A percentile compares a stretch with the other conserved stretches of the same genome.
phyloP scores from a whole-genome alignment of 2,888 invertebrate species.

The Fragum sueziense region DNA sequence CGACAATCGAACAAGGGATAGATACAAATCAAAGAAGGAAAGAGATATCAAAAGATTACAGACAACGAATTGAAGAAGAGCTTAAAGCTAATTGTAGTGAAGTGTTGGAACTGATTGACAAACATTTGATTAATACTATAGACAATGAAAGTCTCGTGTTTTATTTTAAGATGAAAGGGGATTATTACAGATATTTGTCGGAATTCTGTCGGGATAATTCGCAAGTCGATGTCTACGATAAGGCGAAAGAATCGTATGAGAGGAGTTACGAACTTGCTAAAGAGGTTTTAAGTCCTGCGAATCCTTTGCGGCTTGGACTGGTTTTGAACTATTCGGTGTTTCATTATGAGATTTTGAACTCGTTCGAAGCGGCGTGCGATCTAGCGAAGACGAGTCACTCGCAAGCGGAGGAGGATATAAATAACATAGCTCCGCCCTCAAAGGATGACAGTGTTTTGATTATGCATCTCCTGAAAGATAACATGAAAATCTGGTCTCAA shows the following conservation, averaged over 20 bases:
- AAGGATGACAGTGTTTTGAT: constrained; percentile 40
- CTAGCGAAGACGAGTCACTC: constrained; percentile 28
- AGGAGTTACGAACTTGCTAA: constrained; percentile 26
- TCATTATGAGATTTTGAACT: constrained; percentile 46
- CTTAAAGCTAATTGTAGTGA: constrained; percentile 40
- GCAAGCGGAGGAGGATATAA: constrained; percentile 32
- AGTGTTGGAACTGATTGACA: constrained; percentile 39
- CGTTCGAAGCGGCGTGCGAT: constrained; percentile 32
- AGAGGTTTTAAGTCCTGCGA: constrained; percentile 34
- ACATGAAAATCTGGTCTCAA: constrained; percentile 40
- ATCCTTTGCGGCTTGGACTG: constrained; percentile 46
- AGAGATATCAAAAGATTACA: constrained; percentile 46
- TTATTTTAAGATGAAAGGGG: constrained; percentile 54
- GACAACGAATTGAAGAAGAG: constrained; percentile 44
- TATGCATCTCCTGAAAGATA: constrained; percentile 43
- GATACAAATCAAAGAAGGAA: constrained; percentile 27
- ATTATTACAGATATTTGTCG: constrained; percentile 48
- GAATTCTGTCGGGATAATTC: constrained; percentile 38
- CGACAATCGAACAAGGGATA: constrained; percentile 42
- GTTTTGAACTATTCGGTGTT: constrained; percentile 50
- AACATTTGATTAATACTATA: constrained; percentile 28
- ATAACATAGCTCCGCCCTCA: constrained; percentile 12
- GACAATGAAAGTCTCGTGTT: constrained; percentile 52
- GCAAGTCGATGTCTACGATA: constrained; percentile 26
- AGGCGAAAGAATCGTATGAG: constrained; percentile 38